A percentile compares a stretch with the other conserved stretches of the same genome.
These are phyloP conservation scores for Gymnoscelis rufifasciata DNA, from an alignment of 2,888 invertebrate species.

Conservation along the genomic window DNA sequence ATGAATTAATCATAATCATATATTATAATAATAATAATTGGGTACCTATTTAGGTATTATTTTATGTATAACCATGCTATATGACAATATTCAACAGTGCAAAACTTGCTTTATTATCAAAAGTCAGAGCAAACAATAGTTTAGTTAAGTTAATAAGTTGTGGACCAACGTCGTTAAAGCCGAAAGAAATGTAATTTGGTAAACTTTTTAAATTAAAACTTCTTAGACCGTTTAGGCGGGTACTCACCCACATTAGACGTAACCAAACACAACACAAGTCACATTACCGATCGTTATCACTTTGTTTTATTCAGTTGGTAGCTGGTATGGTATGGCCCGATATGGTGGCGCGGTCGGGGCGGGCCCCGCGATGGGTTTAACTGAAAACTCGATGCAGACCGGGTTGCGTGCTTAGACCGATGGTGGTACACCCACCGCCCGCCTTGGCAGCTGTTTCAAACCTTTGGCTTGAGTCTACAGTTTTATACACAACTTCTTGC, in stretches of 20 bases:
- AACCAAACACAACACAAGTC: constrained; percentile 33
- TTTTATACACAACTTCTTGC: too few species aligned
- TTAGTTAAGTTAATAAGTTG: too few species aligned
- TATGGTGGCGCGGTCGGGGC: constrained; percentile 49
- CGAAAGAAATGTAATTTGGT: too few species aligned
- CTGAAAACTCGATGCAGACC: constrained; percentile 67
- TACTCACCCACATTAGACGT: constrained; percentile 27
- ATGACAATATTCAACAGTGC: too few species aligned
- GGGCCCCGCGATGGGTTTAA: constrained; percentile 60
- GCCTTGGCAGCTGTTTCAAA: constrained; percentile 53
- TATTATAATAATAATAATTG: too few species aligned
- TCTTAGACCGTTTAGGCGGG: background rate
- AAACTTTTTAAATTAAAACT: too few species aligned
- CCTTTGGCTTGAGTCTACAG: constrained; percentile 39
- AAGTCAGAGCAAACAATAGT: too few species aligned
- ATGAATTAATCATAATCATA: too few species aligned
- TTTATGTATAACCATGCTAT: too few species aligned
- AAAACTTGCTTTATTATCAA: too few species aligned
- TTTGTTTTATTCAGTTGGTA: constrained; percentile 25
- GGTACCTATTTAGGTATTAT: too few species aligned
- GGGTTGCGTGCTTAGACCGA: constrained; percentile 65
- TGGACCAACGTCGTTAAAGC: too few species aligned
- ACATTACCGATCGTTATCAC: constrained; percentile 26
- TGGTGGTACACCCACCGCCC: constrained; percentile 57
- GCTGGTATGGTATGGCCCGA: constrained; percentile 26